These are phyloP conservation scores for Botrylloides violaceus DNA, from an alignment of 23 tunicate genomes.

Conservation along the genomic window DNA sequence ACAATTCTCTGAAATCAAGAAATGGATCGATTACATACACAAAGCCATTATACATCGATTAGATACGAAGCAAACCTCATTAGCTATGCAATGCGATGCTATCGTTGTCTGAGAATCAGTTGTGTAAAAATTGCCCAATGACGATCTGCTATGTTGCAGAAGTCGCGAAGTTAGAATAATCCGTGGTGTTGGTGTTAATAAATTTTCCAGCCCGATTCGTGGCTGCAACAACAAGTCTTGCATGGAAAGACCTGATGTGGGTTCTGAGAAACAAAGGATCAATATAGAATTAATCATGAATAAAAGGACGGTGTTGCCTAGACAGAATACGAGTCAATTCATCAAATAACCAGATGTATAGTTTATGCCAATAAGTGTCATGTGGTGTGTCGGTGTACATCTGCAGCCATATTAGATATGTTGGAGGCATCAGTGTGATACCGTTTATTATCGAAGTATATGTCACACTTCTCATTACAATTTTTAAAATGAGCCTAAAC, in stretches of 20 bases:
- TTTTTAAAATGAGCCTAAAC: too few species aligned
- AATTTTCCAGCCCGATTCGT: neutral
- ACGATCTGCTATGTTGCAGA: neutral
- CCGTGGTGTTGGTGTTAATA: neutral
- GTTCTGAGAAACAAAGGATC: too few species aligned
- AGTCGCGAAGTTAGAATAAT: neutral
- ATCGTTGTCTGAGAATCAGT: slow-evolving; percentile 24
- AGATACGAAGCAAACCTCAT: too few species aligned
- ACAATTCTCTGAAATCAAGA: slow-evolving; percentile 26
- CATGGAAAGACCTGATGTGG: neutral
- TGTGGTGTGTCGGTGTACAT: too few species aligned
- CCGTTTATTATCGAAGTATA: neutral
- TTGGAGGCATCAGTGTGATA: too few species aligned
- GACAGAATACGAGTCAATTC: too few species aligned
- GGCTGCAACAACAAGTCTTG: neutral
- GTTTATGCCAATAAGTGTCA: too few species aligned
- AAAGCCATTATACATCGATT: neutral
- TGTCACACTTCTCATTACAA: neutral
- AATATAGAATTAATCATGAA: too few species aligned
- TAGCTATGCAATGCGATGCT: neutral
- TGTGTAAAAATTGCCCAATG: neutral
- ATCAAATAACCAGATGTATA: too few species aligned
- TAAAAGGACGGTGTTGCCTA: too few species aligned
- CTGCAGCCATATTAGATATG: too few species aligned
- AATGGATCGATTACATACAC: neutral